Percentiles rank a stretch among this genome's conserved stretches.
Evolutionary conservation across 2,888 invertebrate species (phyloP).

Genomic region (Scaptomyza cyrtandrae): DNA sequence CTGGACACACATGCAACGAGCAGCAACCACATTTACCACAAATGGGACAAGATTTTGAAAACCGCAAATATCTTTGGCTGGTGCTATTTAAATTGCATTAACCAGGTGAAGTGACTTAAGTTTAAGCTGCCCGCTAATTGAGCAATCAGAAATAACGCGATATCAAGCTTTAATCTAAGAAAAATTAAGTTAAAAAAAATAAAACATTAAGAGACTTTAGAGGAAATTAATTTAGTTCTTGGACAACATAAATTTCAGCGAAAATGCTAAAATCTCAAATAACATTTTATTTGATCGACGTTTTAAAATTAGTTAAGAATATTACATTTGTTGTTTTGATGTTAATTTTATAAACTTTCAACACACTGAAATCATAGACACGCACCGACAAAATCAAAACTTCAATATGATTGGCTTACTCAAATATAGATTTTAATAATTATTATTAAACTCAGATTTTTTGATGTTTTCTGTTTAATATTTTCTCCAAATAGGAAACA

Average conservation of each 20-base stretch:
- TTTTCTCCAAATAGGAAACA: conserved; percentile 20
- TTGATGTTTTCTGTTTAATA: conserved; percentile 24
- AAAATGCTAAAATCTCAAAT: no score
- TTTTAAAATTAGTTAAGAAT: not conserved
- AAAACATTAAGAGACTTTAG: no score
- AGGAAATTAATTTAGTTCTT: no score
- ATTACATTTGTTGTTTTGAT: conserved; percentile 37
- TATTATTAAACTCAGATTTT: not conserved
- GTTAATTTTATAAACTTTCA: conserved; percentile 21
- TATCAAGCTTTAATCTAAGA: no score
- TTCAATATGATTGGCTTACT: conserved; percentile 11
- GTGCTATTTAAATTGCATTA: conserved; percentile 30
- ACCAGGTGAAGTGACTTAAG: conserved; percentile 9
- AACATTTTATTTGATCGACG: no score
- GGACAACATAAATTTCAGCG: no score
- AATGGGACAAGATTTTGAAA: conserved; percentile 46
- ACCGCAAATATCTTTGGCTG: conserved; percentile 48
- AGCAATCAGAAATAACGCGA: not conserved
- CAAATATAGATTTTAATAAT: conserved; percentile 6
- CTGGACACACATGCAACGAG: conserved; percentile 13
- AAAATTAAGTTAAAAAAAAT: no score
- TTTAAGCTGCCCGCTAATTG: conserved; percentile 19
- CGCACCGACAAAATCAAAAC: conserved; percentile 61
- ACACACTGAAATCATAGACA: conserved; percentile 67
- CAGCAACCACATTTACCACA: conserved; percentile 54